Percentiles rank a stretch among this genome's conserved stretches.
Conservation (phyloP, 2,797 vertebrate genomes). For the Chloroceryle inda region DNA sequence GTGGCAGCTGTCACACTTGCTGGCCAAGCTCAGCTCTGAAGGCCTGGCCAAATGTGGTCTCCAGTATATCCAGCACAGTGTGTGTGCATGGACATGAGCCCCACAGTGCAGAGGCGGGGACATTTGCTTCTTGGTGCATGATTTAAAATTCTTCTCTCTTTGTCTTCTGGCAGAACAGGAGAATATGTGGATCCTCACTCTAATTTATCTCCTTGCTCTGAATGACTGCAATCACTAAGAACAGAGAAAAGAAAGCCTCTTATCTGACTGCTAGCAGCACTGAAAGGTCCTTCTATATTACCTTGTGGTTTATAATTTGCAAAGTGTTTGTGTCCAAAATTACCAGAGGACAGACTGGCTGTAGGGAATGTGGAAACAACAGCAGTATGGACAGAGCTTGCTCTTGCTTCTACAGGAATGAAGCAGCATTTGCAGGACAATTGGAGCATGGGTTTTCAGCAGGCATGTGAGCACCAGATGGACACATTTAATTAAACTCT, state of each 20-base stretch:
- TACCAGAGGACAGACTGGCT: background rate
- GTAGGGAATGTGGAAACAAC: background rate
- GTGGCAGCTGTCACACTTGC: background rate
- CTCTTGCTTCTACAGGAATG: background rate
- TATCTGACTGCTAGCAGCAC: constrained; percentile 28
- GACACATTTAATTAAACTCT: background rate
- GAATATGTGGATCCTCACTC: background rate
- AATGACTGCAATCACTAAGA: background rate
- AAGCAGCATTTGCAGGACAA: background rate
- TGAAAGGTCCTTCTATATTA: constrained; percentile 2
- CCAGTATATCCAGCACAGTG: background rate
- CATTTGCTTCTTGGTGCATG: background rate
- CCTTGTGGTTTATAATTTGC: constrained; percentile 34
- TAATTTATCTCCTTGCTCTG: constrained; percentile 6
- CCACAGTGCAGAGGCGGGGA: background rate
- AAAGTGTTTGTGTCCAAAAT: background rate
- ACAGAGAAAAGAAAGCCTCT: background rate
- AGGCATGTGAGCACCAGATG: background rate
- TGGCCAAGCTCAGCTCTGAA: background rate
- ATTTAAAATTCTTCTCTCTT: constrained; percentile 8
- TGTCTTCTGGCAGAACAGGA: background rate
- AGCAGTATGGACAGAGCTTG: background rate
- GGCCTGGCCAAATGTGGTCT: background rate
- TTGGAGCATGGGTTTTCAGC: background rate
- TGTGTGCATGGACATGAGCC: background rate